phyloP scores from a whole-genome alignment of 2,113 vertebrate genomes.

The Caloenas nicobarica region DNA sequence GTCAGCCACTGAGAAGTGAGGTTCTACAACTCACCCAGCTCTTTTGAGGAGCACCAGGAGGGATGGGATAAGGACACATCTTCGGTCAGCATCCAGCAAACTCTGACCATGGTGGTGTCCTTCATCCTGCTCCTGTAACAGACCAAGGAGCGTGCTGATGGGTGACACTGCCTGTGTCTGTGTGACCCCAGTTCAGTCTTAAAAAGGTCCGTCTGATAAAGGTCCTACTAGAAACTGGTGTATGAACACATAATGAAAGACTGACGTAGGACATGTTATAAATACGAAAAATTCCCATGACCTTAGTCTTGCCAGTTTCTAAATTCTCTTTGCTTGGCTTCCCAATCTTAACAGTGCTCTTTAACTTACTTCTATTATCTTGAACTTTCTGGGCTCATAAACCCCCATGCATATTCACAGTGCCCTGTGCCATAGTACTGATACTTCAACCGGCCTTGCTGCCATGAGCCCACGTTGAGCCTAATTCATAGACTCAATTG shows the following conservation, averaged over 20 bases:
- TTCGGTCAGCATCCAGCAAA: fast-evolving
- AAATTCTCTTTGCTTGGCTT: neutral
- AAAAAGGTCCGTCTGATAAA: neutral
- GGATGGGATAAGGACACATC: neutral
- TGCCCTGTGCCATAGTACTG: neutral
- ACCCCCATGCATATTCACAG: fast-evolving
- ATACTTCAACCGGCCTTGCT: neutral
- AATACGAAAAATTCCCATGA: neutral
- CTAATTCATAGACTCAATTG: neutral
- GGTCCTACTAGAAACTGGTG: neutral
- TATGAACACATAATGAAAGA: neutral
- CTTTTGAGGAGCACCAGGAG: neutral
- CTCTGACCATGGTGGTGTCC: neutral
- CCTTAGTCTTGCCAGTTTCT: neutral
- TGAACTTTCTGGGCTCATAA: neutral
- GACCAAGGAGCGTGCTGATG: too few relatives aligned
- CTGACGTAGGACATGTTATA: neutral
- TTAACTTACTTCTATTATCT: neutral
- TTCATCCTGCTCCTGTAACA: neutral
- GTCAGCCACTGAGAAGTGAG: neutral
- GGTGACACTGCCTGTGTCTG: neutral
- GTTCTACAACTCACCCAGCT: neutral
- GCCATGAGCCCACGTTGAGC: neutral
- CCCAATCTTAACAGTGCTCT: neutral
- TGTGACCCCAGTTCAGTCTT: neutral